Percentiles rank a stretch among this genome's conserved stretches.
phyloP scores from a whole-genome alignment of 2,888 invertebrate species.

The Blera fallax region DNA sequence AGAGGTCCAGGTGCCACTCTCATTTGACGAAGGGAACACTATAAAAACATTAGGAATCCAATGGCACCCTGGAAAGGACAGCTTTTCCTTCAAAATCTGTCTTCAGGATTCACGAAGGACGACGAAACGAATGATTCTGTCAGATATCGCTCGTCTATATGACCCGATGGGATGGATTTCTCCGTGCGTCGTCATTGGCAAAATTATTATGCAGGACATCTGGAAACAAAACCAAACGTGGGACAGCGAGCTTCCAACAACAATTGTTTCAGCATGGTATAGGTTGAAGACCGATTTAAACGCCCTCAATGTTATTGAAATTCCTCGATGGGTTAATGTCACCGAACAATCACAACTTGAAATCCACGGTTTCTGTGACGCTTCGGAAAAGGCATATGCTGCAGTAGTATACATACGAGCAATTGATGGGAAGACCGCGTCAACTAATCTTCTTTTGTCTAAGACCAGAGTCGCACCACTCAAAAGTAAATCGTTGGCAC shows the following conservation, averaged over 20 bases:
- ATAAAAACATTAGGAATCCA: background rate
- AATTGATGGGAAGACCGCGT: background rate
- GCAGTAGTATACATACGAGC: no score
- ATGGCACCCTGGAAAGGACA: constrained; percentile 2
- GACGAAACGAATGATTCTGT: background rate
- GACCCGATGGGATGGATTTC: constrained; percentile 6
- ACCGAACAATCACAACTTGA: background rate
- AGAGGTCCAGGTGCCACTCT: background rate
- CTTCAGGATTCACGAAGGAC: background rate
- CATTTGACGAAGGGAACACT: background rate
- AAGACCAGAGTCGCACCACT: background rate
- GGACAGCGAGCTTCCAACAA: background rate
- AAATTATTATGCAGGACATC: background rate
- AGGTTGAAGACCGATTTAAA: background rate
- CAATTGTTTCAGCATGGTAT: background rate
- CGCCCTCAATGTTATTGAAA: background rate
- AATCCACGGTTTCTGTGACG: background rate
- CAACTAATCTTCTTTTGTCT: background rate
- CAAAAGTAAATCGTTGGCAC: constrained; percentile 10
- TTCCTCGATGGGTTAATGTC: background rate
- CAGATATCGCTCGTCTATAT: background rate
- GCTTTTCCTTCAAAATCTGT: background rate
- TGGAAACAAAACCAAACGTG: background rate
- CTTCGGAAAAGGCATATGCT: constrained; percentile 7
- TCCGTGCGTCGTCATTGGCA: background rate